Percentiles rank a stretch among this genome's conserved stretches.
Conservation (phyloP, 2,113 vertebrate genomes). For the Marmota flaviventris region DNA sequence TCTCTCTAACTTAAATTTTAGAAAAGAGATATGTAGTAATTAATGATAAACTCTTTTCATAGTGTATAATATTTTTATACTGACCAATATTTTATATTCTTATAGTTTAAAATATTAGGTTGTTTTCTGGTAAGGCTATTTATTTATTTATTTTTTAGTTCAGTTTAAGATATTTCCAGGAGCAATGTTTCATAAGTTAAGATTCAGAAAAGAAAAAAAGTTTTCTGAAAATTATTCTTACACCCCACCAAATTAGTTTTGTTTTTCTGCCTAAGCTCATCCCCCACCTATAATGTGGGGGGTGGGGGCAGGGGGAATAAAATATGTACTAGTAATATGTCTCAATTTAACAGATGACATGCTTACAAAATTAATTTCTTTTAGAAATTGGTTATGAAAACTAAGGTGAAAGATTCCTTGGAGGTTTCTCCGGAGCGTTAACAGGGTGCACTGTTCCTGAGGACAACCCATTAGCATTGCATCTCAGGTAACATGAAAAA, state of each 20-base stretch:
- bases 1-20: neutral
- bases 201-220: neutral
- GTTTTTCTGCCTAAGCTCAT: neutral
- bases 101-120: neutral
- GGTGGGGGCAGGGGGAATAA: too few relatives aligned
- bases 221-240: neutral
- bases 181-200: neutral
- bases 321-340: neutral
- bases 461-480: rapidly evolving
- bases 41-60: neutral
- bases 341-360: neutral
- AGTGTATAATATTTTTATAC: neutral
- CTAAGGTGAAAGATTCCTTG: neutral
- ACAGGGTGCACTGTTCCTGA: neutral
- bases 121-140: neutral
- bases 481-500: neutral
- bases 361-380: neutral
- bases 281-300: neutral
- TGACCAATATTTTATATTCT: neutral
- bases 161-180: neutral
- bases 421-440: neutral
- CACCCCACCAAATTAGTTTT: neutral
- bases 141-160: neutral
- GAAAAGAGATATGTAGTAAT: neutral
- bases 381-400: neutral